Base-by-base conservation (phyloP, 2,113 vertebrate species). In the Petromus typicus region DNA sequence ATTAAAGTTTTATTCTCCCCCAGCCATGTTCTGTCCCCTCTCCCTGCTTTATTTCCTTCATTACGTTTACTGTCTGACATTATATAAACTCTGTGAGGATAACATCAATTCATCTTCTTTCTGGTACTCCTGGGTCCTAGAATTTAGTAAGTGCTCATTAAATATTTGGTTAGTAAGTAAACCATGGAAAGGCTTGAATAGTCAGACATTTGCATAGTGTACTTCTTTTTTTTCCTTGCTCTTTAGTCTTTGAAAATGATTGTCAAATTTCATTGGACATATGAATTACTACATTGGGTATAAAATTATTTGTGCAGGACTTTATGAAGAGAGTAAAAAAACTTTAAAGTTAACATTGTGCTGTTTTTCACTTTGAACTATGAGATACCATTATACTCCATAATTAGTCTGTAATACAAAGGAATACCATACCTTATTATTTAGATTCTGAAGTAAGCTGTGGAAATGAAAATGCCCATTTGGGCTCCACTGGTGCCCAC, bases 81-180 rank as follows among this genome's bases (percentile, higher is more conserved):
- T 81, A 56, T 3, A 3, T 87, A 45, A 92, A 34, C 56, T 63
- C 23, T 89, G 4, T 4, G 56, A 86, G 57, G n/a, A 34, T 25
- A 40, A 51, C 32, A 22, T n/a, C 34, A 51, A 56, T 75, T 83
- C 27, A n/a, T 95, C 91, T 82, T 95, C 85, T 80, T 40, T 57
- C 34, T 25, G 75, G 13, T 34, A 34, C 37, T 25, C 12, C 34
- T 67, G 80, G 48, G 66, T 30, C 66, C 71, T 86, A 14, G 73
- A 86, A 75, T 67, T 69, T 90, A 54, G n/a, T 57, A 82, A 89
- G 61, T 86, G 80, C 61, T 86, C 75, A 86, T 67, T 51, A 96
- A 91, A 69, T 93, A 83, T 86, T 89, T 92, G 64, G 66, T 89
- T 87, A 59, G 30, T 92, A 83, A 56, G 75, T 83, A 86, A 93